These are phyloP conservation scores for Channallabes apus DNA, from an alignment of 2,797 vertebrate species.

Conservation along the genomic window DNA sequence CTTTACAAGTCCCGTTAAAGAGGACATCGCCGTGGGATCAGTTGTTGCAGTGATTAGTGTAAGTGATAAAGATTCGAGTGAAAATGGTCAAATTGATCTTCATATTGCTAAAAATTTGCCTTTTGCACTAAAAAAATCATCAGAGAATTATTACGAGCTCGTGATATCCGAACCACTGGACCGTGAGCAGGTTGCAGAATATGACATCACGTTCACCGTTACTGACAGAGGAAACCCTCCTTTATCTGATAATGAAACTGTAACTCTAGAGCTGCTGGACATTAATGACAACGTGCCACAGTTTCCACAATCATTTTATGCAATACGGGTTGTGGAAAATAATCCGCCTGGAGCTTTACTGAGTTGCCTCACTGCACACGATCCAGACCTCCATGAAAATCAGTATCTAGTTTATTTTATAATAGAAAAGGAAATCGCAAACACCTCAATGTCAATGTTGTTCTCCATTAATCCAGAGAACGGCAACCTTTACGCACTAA, in stretches of 20 bases:
- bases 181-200: slow-evolving; percentile 53
- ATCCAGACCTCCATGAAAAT: slow-evolving; percentile 61
- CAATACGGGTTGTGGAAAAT: slow-evolving; percentile 55
- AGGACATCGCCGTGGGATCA: no score
- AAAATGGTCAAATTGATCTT: no score
- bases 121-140: slow-evolving; percentile 56
- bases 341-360: slow-evolving; percentile 59
- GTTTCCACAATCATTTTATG: slow-evolving; percentile 50
- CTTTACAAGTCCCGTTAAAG: no score
- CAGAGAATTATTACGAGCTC: slow-evolving; percentile 59
- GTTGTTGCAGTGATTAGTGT: no score
- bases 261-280: slow-evolving; percentile 58
- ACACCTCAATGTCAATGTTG: slow-evolving; percentile 57
- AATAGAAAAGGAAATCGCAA: slow-evolving; percentile 47
- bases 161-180: slow-evolving; percentile 53
- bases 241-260: slow-evolving; percentile 58
- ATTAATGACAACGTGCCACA: slow-evolving; percentile 59
- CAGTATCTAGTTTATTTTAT: slow-evolving; percentile 60
- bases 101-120: slow-evolving; percentile 54
- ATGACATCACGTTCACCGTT: slow-evolving; percentile 58
- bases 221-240: slow-evolving; percentile 56
- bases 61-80: no score
- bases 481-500: no score
- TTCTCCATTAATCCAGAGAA: slow-evolving; percentile 30
- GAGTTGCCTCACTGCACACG: slow-evolving; percentile 51